Conservation (phyloP, 2,888 invertebrate genomes). For the Encarsia formosa region DNA sequence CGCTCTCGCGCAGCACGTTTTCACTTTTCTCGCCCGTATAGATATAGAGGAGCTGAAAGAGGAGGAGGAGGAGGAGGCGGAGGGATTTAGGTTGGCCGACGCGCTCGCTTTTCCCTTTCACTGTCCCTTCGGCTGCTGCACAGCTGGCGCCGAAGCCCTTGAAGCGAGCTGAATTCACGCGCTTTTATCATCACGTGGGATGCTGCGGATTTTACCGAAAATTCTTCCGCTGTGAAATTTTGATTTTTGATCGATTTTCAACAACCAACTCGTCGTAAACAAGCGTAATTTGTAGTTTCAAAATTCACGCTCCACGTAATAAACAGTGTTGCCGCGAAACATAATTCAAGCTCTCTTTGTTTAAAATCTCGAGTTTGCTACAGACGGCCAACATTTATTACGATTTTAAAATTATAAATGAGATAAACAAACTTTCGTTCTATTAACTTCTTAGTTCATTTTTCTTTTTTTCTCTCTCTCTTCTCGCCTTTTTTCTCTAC, state of each 20-base stretch:
- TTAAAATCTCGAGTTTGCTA: no score
- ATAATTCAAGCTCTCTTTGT: no score
- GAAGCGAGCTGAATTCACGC: slow-evolving; percentile 16
- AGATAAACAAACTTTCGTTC: background rate
- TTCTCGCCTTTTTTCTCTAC: background rate
- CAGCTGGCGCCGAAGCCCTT: slow-evolving; percentile 16
- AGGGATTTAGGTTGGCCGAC: slow-evolving; percentile 6
- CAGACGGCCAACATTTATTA: no score
- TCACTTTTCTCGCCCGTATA: slow-evolving; percentile 17
- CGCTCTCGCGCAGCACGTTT: slow-evolving; percentile 10
- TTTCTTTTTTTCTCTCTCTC: background rate
- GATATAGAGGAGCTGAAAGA: slow-evolving; percentile 3
- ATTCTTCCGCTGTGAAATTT: no score
- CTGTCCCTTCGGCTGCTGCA: slow-evolving; percentile 15
- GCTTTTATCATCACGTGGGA: no score
- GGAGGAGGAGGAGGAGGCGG: background rate
- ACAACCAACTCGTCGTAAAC: no score
- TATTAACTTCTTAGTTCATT: no score
- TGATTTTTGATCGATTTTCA: no score
- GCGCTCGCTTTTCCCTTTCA: slow-evolving; percentile 19
- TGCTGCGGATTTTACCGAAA: no score
- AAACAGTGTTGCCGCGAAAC: no score
- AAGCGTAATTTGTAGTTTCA: no score
- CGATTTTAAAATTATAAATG: background rate
- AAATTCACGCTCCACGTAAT: no score